Evolutionary conservation across 2,113 vertebrate species (phyloP).

Genomic region (Todiramphus chloris): DNA sequence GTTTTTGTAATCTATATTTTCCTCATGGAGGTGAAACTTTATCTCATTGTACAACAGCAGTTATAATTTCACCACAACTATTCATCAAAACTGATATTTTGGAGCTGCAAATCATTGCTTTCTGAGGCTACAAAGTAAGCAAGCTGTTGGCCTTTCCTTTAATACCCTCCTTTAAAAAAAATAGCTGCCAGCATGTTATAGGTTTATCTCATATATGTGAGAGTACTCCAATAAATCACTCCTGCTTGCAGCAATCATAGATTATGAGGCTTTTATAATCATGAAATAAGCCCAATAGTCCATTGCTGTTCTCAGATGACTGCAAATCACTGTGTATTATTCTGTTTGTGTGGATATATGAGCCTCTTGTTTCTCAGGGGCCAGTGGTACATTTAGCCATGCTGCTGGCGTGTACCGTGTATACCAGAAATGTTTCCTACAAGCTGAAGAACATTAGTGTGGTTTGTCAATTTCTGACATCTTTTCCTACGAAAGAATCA

Average conservation of each 20-base stretch:
- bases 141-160: slow-evolving; percentile 61
- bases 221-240: slow-evolving; percentile 75
- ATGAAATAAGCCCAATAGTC: slow-evolving; percentile 75
- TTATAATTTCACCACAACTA: slow-evolving; percentile 69
- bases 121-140: slow-evolving; percentile 57
- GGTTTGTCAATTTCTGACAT: slow-evolving; percentile 17
- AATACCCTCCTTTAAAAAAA: slow-evolving; percentile 46
- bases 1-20: slow-evolving; percentile 73
- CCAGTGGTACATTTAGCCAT: slow-evolving; percentile 34
- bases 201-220: slow-evolving; percentile 70
- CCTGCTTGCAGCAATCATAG: slow-evolving; percentile 69
- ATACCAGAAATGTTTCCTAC: slow-evolving; percentile 42
- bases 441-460: not conserved
- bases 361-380: slow-evolving; percentile 60
- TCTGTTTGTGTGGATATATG: slow-evolving; percentile 33
- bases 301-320: slow-evolving; percentile 67
- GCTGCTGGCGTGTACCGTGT: slow-evolving; percentile 29
- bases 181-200: slow-evolving; percentile 61
- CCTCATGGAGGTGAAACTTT: slow-evolving; percentile 71
- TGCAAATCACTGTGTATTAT: slow-evolving; percentile 64
- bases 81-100: slow-evolving; percentile 73
- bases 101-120: slow-evolving; percentile 52
- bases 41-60: slow-evolving; percentile 62
- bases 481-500: slow-evolving; percentile 44
- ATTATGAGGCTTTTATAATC: slow-evolving; percentile 75